phyloP scores from a whole-genome alignment of 1,140 invertebrate genomes.

The Telenomus remus region DNA sequence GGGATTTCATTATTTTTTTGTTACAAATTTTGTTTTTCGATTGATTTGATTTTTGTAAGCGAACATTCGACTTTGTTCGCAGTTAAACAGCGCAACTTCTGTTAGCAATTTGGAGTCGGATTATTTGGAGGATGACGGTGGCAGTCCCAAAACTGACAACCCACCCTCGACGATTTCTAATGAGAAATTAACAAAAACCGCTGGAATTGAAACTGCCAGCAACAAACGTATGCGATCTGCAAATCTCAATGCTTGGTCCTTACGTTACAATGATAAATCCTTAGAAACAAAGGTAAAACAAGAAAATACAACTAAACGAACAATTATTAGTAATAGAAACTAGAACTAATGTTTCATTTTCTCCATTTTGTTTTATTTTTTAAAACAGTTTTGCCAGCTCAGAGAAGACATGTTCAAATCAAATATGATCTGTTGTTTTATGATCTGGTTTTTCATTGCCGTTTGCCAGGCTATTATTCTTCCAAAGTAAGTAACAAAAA shows the following conservation, averaged over 20 bases:
- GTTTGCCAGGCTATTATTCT: constrained; percentile 86
- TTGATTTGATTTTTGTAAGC: too few species aligned
- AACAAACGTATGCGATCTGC: constrained; percentile 93
- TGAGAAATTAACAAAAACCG: constrained; percentile 89
- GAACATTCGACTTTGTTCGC: too few species aligned
- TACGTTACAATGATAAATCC: constrained; percentile 87
- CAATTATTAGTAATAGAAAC: too few species aligned
- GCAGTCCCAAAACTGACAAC: constrained; percentile 62
- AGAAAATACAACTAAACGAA: background rate
- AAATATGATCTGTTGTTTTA: constrained; percentile 93
- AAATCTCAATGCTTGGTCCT: constrained; percentile 89
- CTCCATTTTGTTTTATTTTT: background rate
- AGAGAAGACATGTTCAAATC: constrained; percentile 96
- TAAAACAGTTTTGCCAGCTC: constrained; percentile 85
- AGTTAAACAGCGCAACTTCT: constrained; percentile 75
- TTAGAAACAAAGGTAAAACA: constrained; percentile 81
- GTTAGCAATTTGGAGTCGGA: constrained; percentile 74
- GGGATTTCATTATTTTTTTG: constrained; percentile 58
- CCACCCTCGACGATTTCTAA: constrained; percentile 64
- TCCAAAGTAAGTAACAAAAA: constrained; percentile 80
- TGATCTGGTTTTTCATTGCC: constrained; percentile 93
- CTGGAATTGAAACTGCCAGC: constrained; percentile 93
- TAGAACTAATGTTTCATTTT: background rate
- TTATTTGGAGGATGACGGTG: constrained; percentile 71
- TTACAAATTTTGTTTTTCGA: constrained; percentile 8